phyloP scores from a whole-genome alignment of 1,140 invertebrate genomes.

The Globodera rostochiensis region DNA sequence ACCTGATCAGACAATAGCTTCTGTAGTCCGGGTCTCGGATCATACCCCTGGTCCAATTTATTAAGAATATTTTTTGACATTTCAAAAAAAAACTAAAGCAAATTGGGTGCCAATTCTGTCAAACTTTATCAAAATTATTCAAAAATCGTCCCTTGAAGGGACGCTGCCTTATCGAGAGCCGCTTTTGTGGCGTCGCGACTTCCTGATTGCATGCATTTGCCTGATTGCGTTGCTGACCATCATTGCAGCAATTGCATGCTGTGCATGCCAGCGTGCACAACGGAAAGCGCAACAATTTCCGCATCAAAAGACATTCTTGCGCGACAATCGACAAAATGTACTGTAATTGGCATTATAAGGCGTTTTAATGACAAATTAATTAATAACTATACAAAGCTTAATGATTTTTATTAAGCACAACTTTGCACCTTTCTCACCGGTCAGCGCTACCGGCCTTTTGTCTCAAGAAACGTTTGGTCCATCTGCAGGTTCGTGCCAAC shows the following conservation, averaged over 20 bases:
- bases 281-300: background rate
- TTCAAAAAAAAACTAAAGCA: no score
- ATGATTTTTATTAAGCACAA: background rate
- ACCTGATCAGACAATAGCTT: no score
- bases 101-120: background rate
- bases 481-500: background rate
- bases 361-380: no score
- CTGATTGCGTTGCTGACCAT: slow-evolving; percentile 5
- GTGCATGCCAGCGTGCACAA: background rate
- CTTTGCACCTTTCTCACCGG: background rate
- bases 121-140: slow-evolving; percentile 18
- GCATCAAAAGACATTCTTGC: slow-evolving; percentile 5
- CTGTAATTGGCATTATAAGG: no score
- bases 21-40: no score
- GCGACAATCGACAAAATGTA: slow-evolving; percentile 21
- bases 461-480: background rate
- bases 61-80: no score
- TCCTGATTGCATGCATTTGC: slow-evolving; percentile 41
- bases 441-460: background rate
- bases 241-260: background rate
- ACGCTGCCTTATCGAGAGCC: slow-evolving; percentile 63
- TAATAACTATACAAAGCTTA: no score
- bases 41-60: no score
- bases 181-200: slow-evolving; percentile 56
- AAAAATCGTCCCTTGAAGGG: slow-evolving; percentile 41